Evolutionary conservation across 2,113 vertebrate genomes (phyloP), one percentile per base, ranked within the genome.

Genomic region (Sinocyclocheilus rhinocerous): DNA sequence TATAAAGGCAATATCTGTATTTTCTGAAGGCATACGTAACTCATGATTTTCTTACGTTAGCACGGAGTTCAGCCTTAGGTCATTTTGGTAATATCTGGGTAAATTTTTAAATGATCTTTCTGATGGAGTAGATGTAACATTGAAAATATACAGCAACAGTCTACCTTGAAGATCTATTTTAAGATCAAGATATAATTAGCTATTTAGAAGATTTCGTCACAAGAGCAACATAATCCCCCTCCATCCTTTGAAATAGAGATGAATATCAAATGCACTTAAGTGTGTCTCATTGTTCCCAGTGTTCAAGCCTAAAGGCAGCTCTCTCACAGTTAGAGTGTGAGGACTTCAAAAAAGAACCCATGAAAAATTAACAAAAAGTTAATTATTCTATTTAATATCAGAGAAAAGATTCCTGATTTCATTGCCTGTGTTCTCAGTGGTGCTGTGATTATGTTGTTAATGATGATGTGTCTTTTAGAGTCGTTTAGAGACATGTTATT

Each of bases 331-430:
- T 7, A 83, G 24, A 39, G 72, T 70, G 50, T n/a, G 36, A 42
- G 63, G 67, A 83, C 61, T 77, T 88, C 87, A 88, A 85, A 88
- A 88, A 85, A 88, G 72, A 52, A 67, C 22, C 57, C 39, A 22
- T 55, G 76, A 55, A 77, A 75, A 77, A 77, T 55, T 3, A 77
- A 77, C 26, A 13, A 24, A 3, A 88, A 24, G 8, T 50, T 67
- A 50, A 50, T 67, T 69, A 33, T 77, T 29, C 26, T 2, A 20
- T 10, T 52, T n/a, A 52, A 70, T 52, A 33, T 82, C 63, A 69
- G 45, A 45, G 45, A 70, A 70, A 36, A 20, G 15, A 81, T 81
- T 29, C 61, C 7, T 55, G n/a, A 67, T 81, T 81, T 69, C 10
- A 22, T 48, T 48, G 20, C 4, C 3, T 65, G 15, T 63, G 16